These are phyloP conservation scores for Montifringilla adamsi DNA, from an alignment of 2,113 vertebrate species.

Conservation along the genomic window DNA sequence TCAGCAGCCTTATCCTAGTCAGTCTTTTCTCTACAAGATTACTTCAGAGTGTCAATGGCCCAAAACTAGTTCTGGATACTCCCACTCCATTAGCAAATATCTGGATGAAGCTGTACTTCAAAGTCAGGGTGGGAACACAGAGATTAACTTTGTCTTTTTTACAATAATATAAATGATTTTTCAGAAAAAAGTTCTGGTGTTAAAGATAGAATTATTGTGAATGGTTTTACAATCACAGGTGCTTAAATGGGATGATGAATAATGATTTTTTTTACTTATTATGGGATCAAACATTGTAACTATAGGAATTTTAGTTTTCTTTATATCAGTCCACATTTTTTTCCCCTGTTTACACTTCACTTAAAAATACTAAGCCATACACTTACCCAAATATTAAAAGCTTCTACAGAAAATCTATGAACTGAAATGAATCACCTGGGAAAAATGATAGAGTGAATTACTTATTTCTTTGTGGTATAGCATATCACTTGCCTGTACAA, in stretches of 20 bases:
- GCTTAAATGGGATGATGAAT: background rate
- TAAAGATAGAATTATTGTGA: background rate
- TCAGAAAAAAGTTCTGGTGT: fast-evolving
- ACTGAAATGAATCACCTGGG: background rate
- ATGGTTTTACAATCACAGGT: background rate
- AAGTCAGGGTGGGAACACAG: background rate
- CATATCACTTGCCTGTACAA: background rate
- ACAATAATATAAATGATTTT: background rate
- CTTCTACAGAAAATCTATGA: background rate
- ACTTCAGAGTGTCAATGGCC: background rate
- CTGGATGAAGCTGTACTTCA: background rate
- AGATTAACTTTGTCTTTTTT: background rate
- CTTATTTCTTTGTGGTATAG: slow-evolving; percentile 16
- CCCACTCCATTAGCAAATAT: background rate
- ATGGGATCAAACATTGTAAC: background rate
- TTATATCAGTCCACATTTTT: background rate
- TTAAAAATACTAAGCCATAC: background rate
- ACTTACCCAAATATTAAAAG: background rate
- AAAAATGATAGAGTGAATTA: background rate
- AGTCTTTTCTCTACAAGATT: background rate
- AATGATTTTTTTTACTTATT: background rate
- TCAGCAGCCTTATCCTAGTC: background rate
- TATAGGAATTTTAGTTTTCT: background rate
- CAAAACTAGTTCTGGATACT: background rate
- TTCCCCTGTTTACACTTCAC: background rate